Percentiles rank a stretch among this genome's conserved stretches.
Conservation (phyloP, 2,888 invertebrate species). For the Nomada ferruginata region DNA sequence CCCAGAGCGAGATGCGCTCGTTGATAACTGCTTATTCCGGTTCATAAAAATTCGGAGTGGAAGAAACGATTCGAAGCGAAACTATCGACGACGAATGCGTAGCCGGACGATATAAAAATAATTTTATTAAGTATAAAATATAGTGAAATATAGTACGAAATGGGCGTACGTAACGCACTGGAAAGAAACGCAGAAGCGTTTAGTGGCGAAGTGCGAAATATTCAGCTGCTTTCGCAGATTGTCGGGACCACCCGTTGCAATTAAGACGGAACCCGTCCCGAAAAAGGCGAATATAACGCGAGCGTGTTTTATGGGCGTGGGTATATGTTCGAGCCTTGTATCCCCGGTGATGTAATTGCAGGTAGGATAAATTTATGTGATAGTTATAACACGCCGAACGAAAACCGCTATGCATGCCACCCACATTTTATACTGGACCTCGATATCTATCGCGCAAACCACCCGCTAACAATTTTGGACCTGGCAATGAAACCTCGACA, state of each 20-base stretch:
- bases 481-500: too few species aligned
- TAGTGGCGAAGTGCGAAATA: slow-evolving; percentile 35
- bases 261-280: slow-evolving; percentile 56
- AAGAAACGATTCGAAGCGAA: background rate
- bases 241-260: slow-evolving; percentile 46
- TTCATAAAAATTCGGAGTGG: slow-evolving; percentile 37
- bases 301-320: slow-evolving; percentile 53
- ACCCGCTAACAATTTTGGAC: background rate
- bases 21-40: slow-evolving; percentile 43
- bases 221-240: slow-evolving; percentile 44
- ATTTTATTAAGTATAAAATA: background rate
- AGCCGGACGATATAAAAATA: background rate
- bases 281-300: slow-evolving; percentile 52
- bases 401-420: slow-evolving; percentile 50
- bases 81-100: background rate
- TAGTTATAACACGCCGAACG: slow-evolving; percentile 44
- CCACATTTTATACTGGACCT: slow-evolving; percentile 52
- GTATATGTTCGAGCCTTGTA: slow-evolving; percentile 32
- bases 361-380: slow-evolving; percentile 56
- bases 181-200: slow-evolving; percentile 5
- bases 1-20: slow-evolving; percentile 54
- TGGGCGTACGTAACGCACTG: too few species aligned
- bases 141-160: too few species aligned
- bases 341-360: slow-evolving; percentile 43
- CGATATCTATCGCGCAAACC: slow-evolving; percentile 28